Percentiles rank a stretch among this genome's conserved stretches.
phyloP scores from a whole-genome alignment of 1,140 invertebrate species.

The Paramacrobiotus metropolitanus region DNA sequence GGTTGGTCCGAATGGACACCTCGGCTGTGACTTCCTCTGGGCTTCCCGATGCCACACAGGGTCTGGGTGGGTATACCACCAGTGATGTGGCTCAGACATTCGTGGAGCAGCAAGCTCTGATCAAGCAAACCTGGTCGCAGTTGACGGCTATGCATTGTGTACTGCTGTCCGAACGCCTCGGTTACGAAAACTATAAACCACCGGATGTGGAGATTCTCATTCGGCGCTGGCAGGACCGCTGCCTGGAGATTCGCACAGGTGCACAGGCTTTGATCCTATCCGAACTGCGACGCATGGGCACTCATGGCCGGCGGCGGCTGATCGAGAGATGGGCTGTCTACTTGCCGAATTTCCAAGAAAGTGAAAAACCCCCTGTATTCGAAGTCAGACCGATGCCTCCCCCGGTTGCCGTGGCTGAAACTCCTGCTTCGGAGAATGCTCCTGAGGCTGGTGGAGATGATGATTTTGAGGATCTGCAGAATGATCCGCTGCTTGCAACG shows the following conservation, averaged over 20 bases:
- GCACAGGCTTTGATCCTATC: constrained; percentile 81
- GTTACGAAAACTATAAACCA: constrained; percentile 56
- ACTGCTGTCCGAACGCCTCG: constrained; percentile 55
- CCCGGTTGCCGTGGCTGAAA: neutral
- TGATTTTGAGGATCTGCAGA: constrained; percentile 37
- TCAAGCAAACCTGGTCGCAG: constrained; percentile 87
- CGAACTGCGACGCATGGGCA: constrained; percentile 67
- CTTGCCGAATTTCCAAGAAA: constrained; percentile 57
- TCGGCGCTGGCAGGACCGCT: constrained; percentile 90
- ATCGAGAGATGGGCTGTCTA: constrained; percentile 87
- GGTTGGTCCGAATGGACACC: constrained; percentile 14
- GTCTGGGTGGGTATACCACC: constrained; percentile 28
- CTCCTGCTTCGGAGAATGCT: constrained; percentile 16
- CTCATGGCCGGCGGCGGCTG: constrained; percentile 65
- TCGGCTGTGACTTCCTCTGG: constrained; percentile 8
- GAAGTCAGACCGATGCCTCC: constrained; percentile 12
- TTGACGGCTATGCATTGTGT: constrained; percentile 87
- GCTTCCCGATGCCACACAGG: constrained; percentile 24
- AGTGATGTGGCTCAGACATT: constrained; percentile 54
- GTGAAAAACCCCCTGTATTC: constrained; percentile 24
- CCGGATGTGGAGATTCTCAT: constrained; percentile 92
- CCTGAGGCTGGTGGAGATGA: constrained; percentile 58
- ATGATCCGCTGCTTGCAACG: too few species aligned
- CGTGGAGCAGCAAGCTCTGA: constrained; percentile 59
- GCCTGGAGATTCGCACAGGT: constrained; percentile 82